Evolutionary conservation across 2,113 vertebrate species (phyloP), one percentile per base, ranked within the genome.

Genomic region (Corythornis cristatus): DNA sequence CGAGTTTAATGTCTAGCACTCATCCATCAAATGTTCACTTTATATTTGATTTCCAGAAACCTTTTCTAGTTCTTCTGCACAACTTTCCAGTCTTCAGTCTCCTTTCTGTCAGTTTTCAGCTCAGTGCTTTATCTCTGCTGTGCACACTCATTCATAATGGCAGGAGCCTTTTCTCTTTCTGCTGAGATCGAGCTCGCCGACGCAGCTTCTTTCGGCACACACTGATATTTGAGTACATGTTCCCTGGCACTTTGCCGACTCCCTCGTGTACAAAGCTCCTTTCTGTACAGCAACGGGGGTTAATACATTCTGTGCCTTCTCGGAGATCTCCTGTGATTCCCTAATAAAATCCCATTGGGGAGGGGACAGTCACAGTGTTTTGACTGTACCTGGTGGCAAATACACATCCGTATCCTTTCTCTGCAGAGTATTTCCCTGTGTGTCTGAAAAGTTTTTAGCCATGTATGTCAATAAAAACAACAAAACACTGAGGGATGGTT

Each of bases 241-340:
- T 60, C 48, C 21, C 77, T 95, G 92, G 95, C 95, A 19, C 56
- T 50, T 86, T 28, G 92, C 90, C 95, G 95, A 1, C 48, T 89
- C 62, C 66, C 42, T 79, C 14, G 2, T 51, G 71, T 68, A 96
- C 91, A 96, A 95, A 94, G 94, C 85, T 94, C 67, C 79, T 89
- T 94, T 97, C 86, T 96, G 46, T 85, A 66, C 70, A 77, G 18
- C 0, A 5, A 83, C 89, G 79, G 83, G 94, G 86, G 86, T 96
- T 96, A 94, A 96, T 96, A 76, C 80, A 79, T 94, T 95, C 95
- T 92, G 71, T 87, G 78, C 80, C 51, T 93, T 90, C 86, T 96
- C 83, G 86, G 56, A 94, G 43, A 81, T 16, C 60, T 86, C 76
- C 54, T 90, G 20, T 5, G 78, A 79, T 94, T 95, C 54, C 92